These are phyloP conservation scores for Ctena decussata DNA, from an alignment of 2,888 invertebrate species.

Conservation along the genomic window DNA sequence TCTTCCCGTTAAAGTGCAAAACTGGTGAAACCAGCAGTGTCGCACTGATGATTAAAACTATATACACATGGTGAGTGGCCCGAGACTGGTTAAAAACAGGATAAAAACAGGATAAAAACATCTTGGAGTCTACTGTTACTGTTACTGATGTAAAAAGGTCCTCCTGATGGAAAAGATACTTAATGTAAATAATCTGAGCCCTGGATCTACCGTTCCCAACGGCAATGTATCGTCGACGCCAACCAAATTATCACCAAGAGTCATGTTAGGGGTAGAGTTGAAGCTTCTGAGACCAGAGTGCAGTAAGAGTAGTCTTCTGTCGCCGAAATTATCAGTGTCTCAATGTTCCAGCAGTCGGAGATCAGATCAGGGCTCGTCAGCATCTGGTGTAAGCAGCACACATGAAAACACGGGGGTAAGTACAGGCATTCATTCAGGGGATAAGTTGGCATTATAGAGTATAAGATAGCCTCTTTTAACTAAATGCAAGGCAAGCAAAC, in stretches of 20 bases:
- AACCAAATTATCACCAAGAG: constrained; percentile 72
- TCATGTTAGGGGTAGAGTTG: constrained; percentile 73
- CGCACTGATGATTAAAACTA: too few relatives aligned
- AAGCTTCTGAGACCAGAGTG: constrained; percentile 59
- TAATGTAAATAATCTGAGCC: background rate
- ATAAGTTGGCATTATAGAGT: too few relatives aligned
- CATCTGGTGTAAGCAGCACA: background rate
- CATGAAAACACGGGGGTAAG: background rate
- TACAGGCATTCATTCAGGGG: background rate
- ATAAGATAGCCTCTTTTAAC: too few relatives aligned
- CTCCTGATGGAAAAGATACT: background rate
- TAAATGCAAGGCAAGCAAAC: too few relatives aligned
- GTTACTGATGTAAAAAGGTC: too few relatives aligned
- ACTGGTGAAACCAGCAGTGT: too few relatives aligned
- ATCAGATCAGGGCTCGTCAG: background rate
- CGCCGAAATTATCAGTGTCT: background rate
- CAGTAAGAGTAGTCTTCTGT: background rate
- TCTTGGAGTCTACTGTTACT: too few relatives aligned
- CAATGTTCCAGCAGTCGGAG: background rate
- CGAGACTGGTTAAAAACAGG: too few relatives aligned
- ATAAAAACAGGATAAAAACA: too few relatives aligned
- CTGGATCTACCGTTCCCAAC: background rate
- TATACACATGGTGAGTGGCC: too few relatives aligned
- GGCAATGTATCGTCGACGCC: constrained; percentile 15
- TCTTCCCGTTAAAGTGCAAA: too few relatives aligned